Conservation (phyloP, 2,888 invertebrate species). For the Xylota segnis region DNA sequence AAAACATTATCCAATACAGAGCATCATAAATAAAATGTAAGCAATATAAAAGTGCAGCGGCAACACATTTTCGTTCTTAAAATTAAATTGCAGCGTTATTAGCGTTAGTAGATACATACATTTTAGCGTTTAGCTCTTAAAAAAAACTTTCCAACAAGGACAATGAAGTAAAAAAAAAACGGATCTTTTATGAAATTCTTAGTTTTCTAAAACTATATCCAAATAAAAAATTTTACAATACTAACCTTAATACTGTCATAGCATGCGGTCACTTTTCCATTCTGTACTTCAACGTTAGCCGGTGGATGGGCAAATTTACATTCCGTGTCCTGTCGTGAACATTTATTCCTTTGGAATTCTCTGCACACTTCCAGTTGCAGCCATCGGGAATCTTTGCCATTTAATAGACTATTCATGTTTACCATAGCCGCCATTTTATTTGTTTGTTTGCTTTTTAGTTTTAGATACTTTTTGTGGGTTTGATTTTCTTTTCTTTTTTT, state of each 20-base stretch:
- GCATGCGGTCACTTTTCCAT: constrained; percentile 99
- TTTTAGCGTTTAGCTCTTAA: constrained; percentile 53
- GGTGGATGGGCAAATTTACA: constrained; percentile 99
- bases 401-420: constrained; percentile 98
- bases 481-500: constrained; percentile 34
- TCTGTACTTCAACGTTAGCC: constrained; percentile 99
- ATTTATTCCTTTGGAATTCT: constrained; percentile 99
- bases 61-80: constrained; percentile 55
- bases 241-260: constrained; percentile 99
- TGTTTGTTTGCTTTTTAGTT: constrained; percentile 68
- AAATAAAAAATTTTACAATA: constrained; percentile 71
- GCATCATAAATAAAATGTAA: constrained; percentile 41
- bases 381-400: constrained; percentile 99
- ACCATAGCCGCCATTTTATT: constrained; percentile 92
- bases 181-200: constrained; percentile 45
- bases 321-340: constrained; percentile 99
- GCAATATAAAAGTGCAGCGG: constrained; percentile 55
- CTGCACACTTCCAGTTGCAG: constrained; percentile 99
- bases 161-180: constrained; percentile 51
- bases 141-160: constrained; percentile 54
- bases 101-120: constrained; percentile 66
- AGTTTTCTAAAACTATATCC: constrained; percentile 30
- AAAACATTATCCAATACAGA: constrained; percentile 27
- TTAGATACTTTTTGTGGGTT: constrained; percentile 46
- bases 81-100: constrained; percentile 53